A percentile compares a stretch with the other conserved stretches of the same genome.
These are phyloP conservation scores for Horisme vitalbata DNA, from an alignment of 2,888 invertebrate species.

Conservation along the genomic window DNA sequence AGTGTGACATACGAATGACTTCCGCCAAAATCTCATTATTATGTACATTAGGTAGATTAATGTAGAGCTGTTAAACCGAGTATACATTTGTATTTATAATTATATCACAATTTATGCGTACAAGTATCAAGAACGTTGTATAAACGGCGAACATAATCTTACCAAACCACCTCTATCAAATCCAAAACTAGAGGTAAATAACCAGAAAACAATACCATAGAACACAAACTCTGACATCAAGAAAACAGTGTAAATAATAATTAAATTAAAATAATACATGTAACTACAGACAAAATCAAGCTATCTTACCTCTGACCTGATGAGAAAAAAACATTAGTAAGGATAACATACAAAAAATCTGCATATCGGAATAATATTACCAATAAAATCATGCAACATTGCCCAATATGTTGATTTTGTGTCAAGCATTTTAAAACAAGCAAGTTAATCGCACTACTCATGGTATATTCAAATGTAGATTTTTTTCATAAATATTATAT, in stretches of 20 bases:
- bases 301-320: slow-evolving; percentile 79
- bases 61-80: neutral
- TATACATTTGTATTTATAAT: slow-evolving; percentile 12
- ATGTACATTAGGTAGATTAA: neutral
- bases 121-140: slow-evolving; percentile 18
- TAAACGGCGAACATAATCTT: slow-evolving; percentile 11
- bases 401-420: slow-evolving; percentile 31
- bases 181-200: slow-evolving; percentile 1
- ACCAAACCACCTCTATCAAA: slow-evolving; percentile 2
- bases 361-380: slow-evolving; percentile 20
- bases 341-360: slow-evolving; percentile 26
- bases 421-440: slow-evolving; percentile 36
- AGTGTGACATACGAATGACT: slow-evolving; percentile 6
- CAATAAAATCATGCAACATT: slow-evolving; percentile 13
- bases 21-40: slow-evolving; percentile 3
- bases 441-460: slow-evolving; percentile 30
- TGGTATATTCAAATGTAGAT: slow-evolving; percentile 5
- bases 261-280: slow-evolving; percentile 48
- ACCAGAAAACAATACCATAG: slow-evolving; percentile 9
- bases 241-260: slow-evolving; percentile 44
- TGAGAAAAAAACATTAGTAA: slow-evolving; percentile 52
- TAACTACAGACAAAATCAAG: slow-evolving; percentile 60
- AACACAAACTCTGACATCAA: slow-evolving; percentile 18
- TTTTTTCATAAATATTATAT: too few relatives aligned
- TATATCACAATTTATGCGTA: slow-evolving; percentile 23